phyloP scores from a whole-genome alignment of 2,797 vertebrate genomes.

The Carcharodon carcharias region DNA sequence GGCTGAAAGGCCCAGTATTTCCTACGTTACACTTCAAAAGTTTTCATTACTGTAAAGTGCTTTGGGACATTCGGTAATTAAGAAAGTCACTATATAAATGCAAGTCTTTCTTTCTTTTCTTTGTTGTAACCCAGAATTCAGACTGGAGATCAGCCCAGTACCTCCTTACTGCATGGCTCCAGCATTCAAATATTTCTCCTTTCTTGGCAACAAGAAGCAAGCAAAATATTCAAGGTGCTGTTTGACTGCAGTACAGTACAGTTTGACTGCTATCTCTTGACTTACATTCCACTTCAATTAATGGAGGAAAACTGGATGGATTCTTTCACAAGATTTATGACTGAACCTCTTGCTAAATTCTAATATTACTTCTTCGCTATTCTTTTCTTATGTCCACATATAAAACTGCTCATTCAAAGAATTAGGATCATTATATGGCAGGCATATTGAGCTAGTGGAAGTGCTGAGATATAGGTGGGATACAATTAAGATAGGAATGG shows the following conservation, averaged over 20 bases:
- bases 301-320: neutral
- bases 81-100: neutral
- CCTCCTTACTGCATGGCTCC: neutral
- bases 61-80: neutral
- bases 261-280: neutral
- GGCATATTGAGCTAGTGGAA: neutral
- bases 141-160: neutral
- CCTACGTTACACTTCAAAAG: neutral
- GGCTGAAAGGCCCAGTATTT: neutral
- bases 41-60: neutral
- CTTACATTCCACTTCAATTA: neutral
- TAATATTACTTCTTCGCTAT: neutral
- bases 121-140: neutral
- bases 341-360: neutral
- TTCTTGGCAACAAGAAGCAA: neutral
- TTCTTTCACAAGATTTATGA: neutral
- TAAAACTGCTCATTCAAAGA: neutral
- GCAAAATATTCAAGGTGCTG: neutral
- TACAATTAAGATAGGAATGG: neutral
- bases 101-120: neutral
- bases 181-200: neutral
- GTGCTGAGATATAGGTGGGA: neutral
- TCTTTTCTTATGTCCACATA: neutral
- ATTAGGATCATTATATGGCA: neutral
- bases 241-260: neutral